phyloP scores from a whole-genome alignment of 2,113 vertebrate species.

The Origma solitaria region DNA sequence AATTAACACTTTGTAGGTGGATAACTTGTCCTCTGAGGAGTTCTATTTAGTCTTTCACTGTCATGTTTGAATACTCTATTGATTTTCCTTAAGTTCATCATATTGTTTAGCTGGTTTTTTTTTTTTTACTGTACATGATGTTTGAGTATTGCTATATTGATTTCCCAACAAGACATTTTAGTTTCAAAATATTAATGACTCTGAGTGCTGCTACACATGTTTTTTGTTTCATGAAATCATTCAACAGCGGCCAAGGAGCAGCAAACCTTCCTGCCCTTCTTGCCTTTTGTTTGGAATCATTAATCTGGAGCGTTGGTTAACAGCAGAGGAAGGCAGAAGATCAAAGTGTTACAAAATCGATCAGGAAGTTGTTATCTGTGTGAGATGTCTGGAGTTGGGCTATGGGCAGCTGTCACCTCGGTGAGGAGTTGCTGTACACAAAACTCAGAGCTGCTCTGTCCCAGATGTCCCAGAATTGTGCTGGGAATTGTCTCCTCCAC shows the following conservation, averaged over 20 bases:
- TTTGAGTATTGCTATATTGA: conserved; percentile 64
- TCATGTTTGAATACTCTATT: conserved; percentile 52
- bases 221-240: conserved; percentile 34
- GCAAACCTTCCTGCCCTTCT: not conserved
- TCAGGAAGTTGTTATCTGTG: not conserved
- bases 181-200: conserved; percentile 61
- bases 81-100: conserved; percentile 58
- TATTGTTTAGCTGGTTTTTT: conserved; percentile 19
- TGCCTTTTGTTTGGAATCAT: not conserved
- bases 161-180: conserved; percentile 68
- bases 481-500: not conserved
- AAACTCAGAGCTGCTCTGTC: not conserved
- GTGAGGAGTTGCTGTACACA: accelerated
- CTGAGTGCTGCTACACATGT: not conserved
- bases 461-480: not conserved
- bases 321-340: not conserved
- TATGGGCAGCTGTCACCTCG: not conserved
- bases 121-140: conserved; percentile 29
- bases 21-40: conserved; percentile 1
- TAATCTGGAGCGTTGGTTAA: not conserved
- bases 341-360: not conserved
- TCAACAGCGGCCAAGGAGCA: not conserved
- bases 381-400: not conserved
- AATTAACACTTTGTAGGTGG: conserved; percentile 24
- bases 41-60: conserved; percentile 43